phyloP scores from a whole-genome alignment of 2,888 invertebrate species.

The Caenorhabditis sp. region DNA sequence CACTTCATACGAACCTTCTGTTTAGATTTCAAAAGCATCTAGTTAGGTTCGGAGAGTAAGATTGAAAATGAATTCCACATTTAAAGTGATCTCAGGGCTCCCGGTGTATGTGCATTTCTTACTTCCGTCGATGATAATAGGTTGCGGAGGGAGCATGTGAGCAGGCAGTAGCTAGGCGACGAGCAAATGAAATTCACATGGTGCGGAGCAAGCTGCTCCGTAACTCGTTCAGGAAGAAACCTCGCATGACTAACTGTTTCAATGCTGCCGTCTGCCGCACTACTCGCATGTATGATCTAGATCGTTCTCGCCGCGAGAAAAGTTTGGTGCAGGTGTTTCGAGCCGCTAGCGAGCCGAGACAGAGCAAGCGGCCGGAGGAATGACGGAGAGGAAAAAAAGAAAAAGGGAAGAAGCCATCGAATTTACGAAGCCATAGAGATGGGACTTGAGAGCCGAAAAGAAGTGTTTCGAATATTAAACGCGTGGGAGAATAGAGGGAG shows the following conservation, averaged over 20 bases:
- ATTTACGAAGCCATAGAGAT: neutral
- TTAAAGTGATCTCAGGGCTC: too few relatives aligned
- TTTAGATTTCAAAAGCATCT: too few relatives aligned
- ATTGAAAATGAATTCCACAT: too few relatives aligned
- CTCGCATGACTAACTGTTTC: constrained; percentile 5
- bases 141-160: neutral
- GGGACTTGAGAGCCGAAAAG: neutral
- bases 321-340: neutral
- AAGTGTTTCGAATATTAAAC: neutral
- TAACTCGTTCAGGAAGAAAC: constrained; percentile 14
- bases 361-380: neutral
- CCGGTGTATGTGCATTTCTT: too few relatives aligned
- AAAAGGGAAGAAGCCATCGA: neutral
- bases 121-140: too few relatives aligned
- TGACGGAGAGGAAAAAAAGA: neutral
- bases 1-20: too few relatives aligned
- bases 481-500: neutral
- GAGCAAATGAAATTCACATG: neutral
- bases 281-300: constrained; percentile 10
- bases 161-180: constrained; percentile 38
- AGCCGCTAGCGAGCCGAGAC: neutral
- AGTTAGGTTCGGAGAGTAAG: too few relatives aligned
- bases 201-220: constrained; percentile 4
- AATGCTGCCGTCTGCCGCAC: neutral
- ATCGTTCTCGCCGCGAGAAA: neutral